Evolutionary conservation across 2,888 invertebrate genomes (phyloP).

Genomic region (Leucoptera coffeella): DNA sequence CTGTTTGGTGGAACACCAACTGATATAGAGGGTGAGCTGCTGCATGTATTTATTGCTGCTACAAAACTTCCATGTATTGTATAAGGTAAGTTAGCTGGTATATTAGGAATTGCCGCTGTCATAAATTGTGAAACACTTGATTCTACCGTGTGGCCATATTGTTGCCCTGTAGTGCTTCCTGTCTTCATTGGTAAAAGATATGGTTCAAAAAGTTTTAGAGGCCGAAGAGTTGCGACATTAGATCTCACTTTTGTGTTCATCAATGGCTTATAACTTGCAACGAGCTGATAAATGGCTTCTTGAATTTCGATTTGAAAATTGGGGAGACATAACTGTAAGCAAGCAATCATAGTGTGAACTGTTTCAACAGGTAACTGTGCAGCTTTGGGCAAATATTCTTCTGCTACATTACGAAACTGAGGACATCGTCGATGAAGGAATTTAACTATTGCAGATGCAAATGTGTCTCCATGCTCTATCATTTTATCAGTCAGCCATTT

Average conservation of each 20-base stretch:
- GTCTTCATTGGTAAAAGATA: conserved; percentile 72
- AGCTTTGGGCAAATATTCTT: conserved; percentile 75
- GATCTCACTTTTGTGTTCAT: conserved; percentile 74
- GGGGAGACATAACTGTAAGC: conserved; percentile 68
- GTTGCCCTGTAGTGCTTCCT: conserved; percentile 58
- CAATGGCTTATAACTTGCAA: conserved; percentile 70
- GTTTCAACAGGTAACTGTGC: conserved; percentile 89
- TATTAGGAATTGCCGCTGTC: too few relatives aligned
- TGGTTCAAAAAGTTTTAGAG: conserved; percentile 66
- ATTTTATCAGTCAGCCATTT: conserved; percentile 99
- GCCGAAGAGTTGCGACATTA: conserved; percentile 65
- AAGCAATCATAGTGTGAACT: conserved; percentile 80
- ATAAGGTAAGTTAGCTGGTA: conserved; percentile 68
- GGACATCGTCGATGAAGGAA: conserved; percentile 87
- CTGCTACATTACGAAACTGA: conserved; percentile 70
- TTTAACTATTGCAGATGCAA: conserved; percentile 79
- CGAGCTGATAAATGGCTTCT: conserved; percentile 81
- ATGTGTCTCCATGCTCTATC: conserved; percentile 89
- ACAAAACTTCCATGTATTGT: conserved; percentile 64
- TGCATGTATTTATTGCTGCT: conserved; percentile 64
- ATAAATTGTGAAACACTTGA: conserved; percentile 71
- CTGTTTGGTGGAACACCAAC: conserved; percentile 68
- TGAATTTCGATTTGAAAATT: conserved; percentile 78
- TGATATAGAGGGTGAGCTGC: conserved; percentile 78
- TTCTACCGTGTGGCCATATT: conserved; percentile 65